These are phyloP conservation scores for Drosophila crucigera DNA, from an alignment of 2,888 invertebrate genomes.

Conservation along the genomic window DNA sequence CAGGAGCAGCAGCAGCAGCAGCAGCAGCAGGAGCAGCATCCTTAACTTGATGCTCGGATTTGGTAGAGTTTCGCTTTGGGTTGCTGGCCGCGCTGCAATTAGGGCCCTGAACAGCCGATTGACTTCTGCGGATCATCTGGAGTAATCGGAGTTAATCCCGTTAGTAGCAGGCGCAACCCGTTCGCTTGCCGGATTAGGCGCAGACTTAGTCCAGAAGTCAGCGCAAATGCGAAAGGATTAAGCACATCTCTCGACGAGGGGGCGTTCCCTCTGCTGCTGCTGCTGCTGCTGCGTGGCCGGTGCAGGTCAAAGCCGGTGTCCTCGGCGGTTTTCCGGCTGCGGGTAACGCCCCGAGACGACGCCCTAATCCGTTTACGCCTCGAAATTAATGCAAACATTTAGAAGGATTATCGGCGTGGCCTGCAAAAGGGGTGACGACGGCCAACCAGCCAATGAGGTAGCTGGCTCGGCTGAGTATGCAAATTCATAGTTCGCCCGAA, in stretches of 20 bases:
- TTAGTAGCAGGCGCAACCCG: conserved; percentile 62
- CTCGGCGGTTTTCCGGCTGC: conserved; percentile 69
- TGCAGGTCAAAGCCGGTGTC: conserved; percentile 41
- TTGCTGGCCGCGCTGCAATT: conserved; percentile 44
- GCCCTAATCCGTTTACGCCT: conserved; percentile 80
- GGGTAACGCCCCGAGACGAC: conserved; percentile 68
- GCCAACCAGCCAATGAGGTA: background rate
- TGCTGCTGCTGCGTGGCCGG: conserved; percentile 13
- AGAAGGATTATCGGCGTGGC: conserved; percentile 75
- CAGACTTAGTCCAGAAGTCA: conserved; percentile 68
- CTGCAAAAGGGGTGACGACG: conserved; percentile 52
- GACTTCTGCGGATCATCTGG: conserved; percentile 78
- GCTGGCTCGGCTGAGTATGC: conserved; percentile 8
- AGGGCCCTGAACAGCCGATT: conserved; percentile 44
- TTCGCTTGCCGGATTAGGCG: conserved; percentile 57
- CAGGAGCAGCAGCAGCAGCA: conserved; percentile 34
- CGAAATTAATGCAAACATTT: conserved; percentile 79
- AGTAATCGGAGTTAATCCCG: conserved; percentile 81
- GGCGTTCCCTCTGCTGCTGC: conserved; percentile 29
- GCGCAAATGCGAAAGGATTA: conserved; percentile 77
- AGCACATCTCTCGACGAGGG: background rate
- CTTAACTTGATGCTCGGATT: conserved; percentile 30
- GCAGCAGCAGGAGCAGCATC: conserved; percentile 46
- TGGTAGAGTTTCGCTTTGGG: conserved; percentile 31
- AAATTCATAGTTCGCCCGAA: conserved; percentile 34